phyloP scores from a whole-genome alignment of 2,888 invertebrate species.

The Muscina levida region DNA sequence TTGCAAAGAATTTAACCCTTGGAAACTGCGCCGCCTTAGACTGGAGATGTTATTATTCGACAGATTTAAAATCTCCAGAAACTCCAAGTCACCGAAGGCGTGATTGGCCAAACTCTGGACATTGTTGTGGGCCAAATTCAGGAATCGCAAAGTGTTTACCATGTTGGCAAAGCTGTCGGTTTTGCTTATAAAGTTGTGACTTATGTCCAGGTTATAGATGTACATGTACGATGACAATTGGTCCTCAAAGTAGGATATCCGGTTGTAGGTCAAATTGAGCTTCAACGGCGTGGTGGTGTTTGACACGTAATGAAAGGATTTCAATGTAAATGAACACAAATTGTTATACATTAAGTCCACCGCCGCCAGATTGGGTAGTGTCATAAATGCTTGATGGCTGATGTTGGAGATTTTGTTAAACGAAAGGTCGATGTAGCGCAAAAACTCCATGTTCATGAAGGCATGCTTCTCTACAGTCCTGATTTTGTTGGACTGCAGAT shows the following conservation, averaged over 20 bases:
- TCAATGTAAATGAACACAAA: constrained; percentile 85
- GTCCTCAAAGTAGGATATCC: constrained; percentile 76
- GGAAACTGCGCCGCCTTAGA: constrained; percentile 88
- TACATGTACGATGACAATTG: constrained; percentile 81
- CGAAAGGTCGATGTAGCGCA: constrained; percentile 90
- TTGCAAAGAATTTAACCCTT: constrained; percentile 87
- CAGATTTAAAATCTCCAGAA: constrained; percentile 87
- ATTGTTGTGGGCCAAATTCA: constrained; percentile 88
- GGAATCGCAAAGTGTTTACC: constrained; percentile 84
- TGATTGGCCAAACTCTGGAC: constrained; percentile 86
- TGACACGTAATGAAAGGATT: constrained; percentile 86
- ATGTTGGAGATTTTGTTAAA: constrained; percentile 89
- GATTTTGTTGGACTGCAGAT: constrained; percentile 89
- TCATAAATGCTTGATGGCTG: constrained; percentile 86
- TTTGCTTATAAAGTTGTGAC: constrained; percentile 84
- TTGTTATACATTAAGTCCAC: constrained; percentile 91
- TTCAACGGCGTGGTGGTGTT: constrained; percentile 84
- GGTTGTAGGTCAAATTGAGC: constrained; percentile 89
- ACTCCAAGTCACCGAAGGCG: constrained; percentile 86
- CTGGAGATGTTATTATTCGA: constrained; percentile 87
- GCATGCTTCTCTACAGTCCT: constrained; percentile 85
- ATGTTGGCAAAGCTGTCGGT: constrained; percentile 85
- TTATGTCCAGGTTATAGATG: constrained; percentile 86
- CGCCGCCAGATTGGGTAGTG: constrained; percentile 87
- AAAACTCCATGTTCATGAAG: constrained; percentile 88